phyloP scores from a whole-genome alignment of 35 echinoderm and acorn worm species.

The Lytechinus pictus region DNA sequence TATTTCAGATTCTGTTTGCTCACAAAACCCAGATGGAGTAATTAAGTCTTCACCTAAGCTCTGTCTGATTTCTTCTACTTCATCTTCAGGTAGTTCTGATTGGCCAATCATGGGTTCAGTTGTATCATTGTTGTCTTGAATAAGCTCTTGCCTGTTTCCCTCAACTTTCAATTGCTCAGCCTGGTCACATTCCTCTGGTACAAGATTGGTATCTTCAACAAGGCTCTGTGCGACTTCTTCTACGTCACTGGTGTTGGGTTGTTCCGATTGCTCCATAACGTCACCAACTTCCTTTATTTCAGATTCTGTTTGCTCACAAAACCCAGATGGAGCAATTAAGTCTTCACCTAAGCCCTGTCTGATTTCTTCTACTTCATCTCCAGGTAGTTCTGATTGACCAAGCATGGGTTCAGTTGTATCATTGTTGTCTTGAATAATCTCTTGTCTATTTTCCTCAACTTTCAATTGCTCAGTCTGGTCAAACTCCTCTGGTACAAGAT shows the following conservation, averaged over 20 bases:
- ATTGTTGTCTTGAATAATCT: background rate
- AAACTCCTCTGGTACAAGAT: constrained; percentile 14
- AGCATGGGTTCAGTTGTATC: background rate
- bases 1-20: background rate
- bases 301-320: background rate
- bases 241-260: background rate
- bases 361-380: background rate
- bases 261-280: background rate
- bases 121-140: background rate
- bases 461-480: background rate
- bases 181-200: background rate
- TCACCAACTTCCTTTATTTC: background rate
- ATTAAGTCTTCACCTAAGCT: background rate
- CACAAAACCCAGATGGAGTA: background rate
- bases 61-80: background rate
- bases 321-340: background rate
- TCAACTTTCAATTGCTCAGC: background rate
- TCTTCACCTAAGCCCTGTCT: background rate
- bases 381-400: background rate
- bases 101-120: background rate
- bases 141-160: background rate
- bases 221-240: background rate
- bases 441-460: constrained; percentile 12
- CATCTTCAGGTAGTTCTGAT: background rate
- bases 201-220: background rate